Conservation (phyloP, 2,113 vertebrate genomes). For the Rhinogobius similis region DNA sequence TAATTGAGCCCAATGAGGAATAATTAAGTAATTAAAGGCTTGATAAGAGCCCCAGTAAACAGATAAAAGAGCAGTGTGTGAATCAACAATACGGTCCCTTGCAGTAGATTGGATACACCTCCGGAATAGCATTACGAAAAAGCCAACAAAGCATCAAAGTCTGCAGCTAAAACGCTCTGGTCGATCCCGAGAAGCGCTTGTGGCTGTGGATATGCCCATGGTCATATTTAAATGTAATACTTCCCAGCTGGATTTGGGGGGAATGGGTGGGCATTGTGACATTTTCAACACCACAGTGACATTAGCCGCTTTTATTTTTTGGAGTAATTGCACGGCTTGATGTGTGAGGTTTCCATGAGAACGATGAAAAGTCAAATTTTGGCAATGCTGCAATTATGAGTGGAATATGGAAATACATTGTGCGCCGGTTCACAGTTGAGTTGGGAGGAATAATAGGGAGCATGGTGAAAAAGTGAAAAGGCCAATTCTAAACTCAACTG, state of each 20-base stretch:
- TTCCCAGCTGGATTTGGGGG: slow-evolving; percentile 69
- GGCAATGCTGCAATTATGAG: slow-evolving; percentile 72
- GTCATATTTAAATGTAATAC: slow-evolving; percentile 65
- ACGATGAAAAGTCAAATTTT: slow-evolving; percentile 72
- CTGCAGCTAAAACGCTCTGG: slow-evolving; percentile 45
- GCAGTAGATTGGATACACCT: slow-evolving; percentile 46
- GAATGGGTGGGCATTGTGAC: slow-evolving; percentile 67
- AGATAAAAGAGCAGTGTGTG: slow-evolving; percentile 66
- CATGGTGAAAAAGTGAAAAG: slow-evolving; percentile 53
- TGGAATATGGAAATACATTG: slow-evolving; percentile 73
- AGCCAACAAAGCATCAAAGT: slow-evolving; percentile 59
- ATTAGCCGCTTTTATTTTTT: slow-evolving; percentile 72
- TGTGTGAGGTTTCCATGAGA: slow-evolving; percentile 74
- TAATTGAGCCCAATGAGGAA: slow-evolving; percentile 82
- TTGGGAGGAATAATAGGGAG: slow-evolving; percentile 72
- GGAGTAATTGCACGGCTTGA: slow-evolving; percentile 74
- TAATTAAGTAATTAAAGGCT: slow-evolving; percentile 81
- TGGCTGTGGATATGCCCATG: slow-evolving; percentile 50
- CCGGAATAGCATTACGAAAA: slow-evolving; percentile 40
- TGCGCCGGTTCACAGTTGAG: slow-evolving; percentile 69
- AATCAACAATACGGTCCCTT: slow-evolving; percentile 57
- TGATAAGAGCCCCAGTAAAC: slow-evolving; percentile 75
- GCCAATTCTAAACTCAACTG: slow-evolving; percentile 61
- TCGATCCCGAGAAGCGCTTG: slow-evolving; percentile 53
- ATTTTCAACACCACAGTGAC: slow-evolving; percentile 69